phyloP scores from a whole-genome alignment of 2,888 invertebrate species.

The Xestia ashworthii region DNA sequence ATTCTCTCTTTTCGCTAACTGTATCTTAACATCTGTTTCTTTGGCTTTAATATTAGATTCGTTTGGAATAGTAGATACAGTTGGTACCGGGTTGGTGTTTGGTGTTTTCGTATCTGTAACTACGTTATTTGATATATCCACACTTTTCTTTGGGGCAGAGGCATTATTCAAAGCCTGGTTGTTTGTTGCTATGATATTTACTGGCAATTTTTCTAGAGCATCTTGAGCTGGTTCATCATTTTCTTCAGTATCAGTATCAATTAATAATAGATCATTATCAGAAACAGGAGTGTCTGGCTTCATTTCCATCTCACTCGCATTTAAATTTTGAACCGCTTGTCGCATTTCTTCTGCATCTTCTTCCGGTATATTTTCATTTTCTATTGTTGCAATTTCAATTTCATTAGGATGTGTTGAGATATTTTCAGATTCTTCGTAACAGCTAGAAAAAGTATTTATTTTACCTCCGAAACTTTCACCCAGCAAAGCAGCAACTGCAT shows the following conservation, averaged over 20 bases:
- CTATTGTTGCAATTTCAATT: constrained; percentile 85
- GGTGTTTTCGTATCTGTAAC: constrained; percentile 85
- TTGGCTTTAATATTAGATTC: constrained; percentile 77
- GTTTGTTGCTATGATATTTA: constrained; percentile 83
- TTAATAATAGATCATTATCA: constrained; percentile 95
- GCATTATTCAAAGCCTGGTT: constrained; percentile 76
- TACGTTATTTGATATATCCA: constrained; percentile 73
- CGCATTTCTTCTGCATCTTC: constrained; percentile 96
- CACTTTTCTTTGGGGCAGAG: constrained; percentile 79
- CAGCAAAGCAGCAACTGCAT: constrained; percentile 96
- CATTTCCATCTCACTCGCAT: constrained; percentile 93
- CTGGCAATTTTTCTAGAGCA: constrained; percentile 80
- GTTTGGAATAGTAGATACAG: constrained; percentile 76
- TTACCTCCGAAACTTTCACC: constrained; percentile 96
- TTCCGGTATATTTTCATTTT: constrained; percentile 91
- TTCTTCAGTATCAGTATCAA: constrained; percentile 96
- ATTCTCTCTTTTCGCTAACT: constrained; percentile 80
- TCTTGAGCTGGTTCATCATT: constrained; percentile 90
- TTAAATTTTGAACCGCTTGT: constrained; percentile 95
- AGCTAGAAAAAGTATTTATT: constrained; percentile 89
- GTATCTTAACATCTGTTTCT: constrained; percentile 80
- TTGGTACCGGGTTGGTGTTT: constrained; percentile 58
- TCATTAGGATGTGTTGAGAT: constrained; percentile 82
- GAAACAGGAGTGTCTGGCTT: constrained; percentile 97
- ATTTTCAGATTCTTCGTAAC: constrained; percentile 89